These are phyloP conservation scores for Drosophila leontia DNA, from an alignment of 1,140 invertebrate species.

Conservation along the genomic window DNA sequence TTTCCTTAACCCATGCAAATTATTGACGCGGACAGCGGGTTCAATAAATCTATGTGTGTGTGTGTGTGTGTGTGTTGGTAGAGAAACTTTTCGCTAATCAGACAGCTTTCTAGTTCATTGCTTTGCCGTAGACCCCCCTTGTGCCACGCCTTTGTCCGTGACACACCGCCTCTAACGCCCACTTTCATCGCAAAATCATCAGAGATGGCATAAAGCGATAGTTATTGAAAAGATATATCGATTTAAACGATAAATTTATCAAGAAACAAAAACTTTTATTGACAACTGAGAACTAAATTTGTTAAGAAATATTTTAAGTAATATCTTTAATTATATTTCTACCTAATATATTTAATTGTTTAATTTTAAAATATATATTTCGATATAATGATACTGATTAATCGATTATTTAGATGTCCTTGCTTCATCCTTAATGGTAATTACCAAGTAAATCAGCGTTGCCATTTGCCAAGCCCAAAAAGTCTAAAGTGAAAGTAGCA, in stretches of 20 bases:
- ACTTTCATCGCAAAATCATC: constrained; percentile 33
- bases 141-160: constrained; percentile 36
- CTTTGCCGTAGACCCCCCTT: constrained; percentile 33
- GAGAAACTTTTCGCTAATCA: constrained; percentile 79
- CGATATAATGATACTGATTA: no score
- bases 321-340: no score
- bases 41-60: constrained; percentile 68
- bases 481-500: constrained; percentile 39
- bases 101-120: constrained; percentile 83
- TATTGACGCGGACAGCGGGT: constrained; percentile 75
- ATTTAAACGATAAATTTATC: background rate
- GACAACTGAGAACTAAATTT: background rate
- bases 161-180: background rate
- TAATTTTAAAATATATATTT: no score
- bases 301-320: no score
- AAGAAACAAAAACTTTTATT: no score
- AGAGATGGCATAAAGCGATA: constrained; percentile 13
- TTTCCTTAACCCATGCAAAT: constrained; percentile 73
- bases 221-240: background rate
- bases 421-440: constrained; percentile 55
- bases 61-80: constrained; percentile 38
- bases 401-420: background rate
- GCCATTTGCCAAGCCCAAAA: constrained; percentile 80
- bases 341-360: no score
- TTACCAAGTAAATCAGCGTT: constrained; percentile 81